Evolutionary conservation across 1,140 invertebrate genomes (phyloP).

Genomic region (Euura saliciscinereae): DNA sequence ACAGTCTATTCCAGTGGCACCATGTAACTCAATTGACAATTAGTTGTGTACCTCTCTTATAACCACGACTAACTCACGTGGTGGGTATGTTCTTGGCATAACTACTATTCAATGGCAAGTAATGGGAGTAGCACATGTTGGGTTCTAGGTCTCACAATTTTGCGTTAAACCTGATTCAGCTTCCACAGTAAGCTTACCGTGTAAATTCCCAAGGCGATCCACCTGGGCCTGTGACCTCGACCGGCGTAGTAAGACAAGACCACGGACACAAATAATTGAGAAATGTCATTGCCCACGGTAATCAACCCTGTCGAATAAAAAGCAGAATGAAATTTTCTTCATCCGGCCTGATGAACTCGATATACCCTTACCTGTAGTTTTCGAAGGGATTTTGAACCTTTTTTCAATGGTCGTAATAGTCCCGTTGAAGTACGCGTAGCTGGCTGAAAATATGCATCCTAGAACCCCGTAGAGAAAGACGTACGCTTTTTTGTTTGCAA

Average conservation of each 20-base stretch:
- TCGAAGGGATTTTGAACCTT: conserved; percentile 79
- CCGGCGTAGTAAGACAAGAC: conserved; percentile 73
- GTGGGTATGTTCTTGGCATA: background rate
- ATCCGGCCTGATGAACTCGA: background rate
- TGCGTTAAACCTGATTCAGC: background rate
- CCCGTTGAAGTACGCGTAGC: conserved; percentile 78
- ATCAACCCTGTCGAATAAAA: conserved; percentile 64
- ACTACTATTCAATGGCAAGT: background rate
- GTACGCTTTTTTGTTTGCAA: conserved; percentile 78
- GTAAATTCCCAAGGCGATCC: conserved; percentile 74
- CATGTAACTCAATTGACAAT: background rate
- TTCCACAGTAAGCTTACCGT: conserved; percentile 56
- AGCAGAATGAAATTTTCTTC: conserved; percentile 13
- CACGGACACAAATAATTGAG: conserved; percentile 64
- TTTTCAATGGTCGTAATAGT: conserved; percentile 83
- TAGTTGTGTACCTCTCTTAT: background rate
- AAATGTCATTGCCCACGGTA: conserved; percentile 73
- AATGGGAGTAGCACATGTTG: no score
- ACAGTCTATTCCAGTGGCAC: background rate
- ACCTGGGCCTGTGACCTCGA: conserved; percentile 71
- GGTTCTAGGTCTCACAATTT: background rate
- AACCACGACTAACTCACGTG: conserved; percentile 3
- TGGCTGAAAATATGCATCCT: conserved; percentile 76
- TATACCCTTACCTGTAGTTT: conserved; percentile 67
- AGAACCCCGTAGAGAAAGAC: conserved; percentile 75